Evolutionary conservation across 1,140 invertebrate genomes (phyloP).

Genomic region (Zaprionus africanus): DNA sequence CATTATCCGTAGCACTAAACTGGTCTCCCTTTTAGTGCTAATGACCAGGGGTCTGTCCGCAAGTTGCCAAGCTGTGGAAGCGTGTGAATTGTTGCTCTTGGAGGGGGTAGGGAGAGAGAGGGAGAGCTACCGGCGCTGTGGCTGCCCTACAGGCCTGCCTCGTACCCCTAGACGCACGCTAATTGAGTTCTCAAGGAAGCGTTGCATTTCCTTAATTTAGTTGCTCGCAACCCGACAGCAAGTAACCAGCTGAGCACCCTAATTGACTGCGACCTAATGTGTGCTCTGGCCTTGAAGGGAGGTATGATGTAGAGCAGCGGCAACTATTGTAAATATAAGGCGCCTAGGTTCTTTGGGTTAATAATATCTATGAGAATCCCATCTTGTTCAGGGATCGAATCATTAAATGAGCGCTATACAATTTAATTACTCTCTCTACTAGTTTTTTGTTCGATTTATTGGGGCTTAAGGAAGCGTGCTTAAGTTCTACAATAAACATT

Average conservation of each 20-base stretch:
- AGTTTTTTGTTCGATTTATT: too few species aligned
- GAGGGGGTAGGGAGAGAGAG: neutral
- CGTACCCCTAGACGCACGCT: constrained; percentile 26
- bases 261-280: constrained; percentile 7
- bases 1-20: constrained; percentile 26
- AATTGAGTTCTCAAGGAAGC: constrained; percentile 51
- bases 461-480: too few species aligned
- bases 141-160: neutral
- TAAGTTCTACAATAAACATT: too few species aligned
- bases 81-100: constrained; percentile 42
- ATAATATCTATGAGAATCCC: neutral
- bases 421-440: too few species aligned
- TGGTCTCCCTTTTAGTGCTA: constrained; percentile 22
- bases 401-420: too few species aligned
- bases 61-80: constrained; percentile 26
- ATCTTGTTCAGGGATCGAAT: too few species aligned
- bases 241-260: constrained; percentile 25
- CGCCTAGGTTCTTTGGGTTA: neutral
- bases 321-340: neutral
- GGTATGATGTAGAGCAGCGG: neutral
- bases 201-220: constrained; percentile 43
- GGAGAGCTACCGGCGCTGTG: constrained; percentile 4
- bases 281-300: neutral
- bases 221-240: constrained; percentile 23
- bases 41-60: constrained; percentile 30